A percentile compares a stretch with the other conserved stretches of the same genome.
These are phyloP conservation scores for Cottoperca gobio DNA, from an alignment of 2,797 vertebrate genomes.

Conservation along the genomic window DNA sequence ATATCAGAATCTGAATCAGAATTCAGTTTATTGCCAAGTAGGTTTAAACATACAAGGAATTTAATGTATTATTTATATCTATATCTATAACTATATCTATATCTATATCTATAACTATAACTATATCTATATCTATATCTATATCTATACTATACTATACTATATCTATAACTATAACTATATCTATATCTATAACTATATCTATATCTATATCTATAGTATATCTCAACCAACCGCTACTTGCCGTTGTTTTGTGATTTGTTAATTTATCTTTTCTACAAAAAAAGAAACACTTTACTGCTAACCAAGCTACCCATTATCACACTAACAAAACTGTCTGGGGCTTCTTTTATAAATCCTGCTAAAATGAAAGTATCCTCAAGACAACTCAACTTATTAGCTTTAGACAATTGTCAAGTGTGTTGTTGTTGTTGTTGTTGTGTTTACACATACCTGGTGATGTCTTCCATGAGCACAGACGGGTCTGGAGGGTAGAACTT, in stretches of 20 bases:
- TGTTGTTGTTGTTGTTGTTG: neutral
- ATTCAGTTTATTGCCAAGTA: too few relatives aligned
- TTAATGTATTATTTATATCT: too few relatives aligned
- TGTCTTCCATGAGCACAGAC: slow-evolving; percentile 96
- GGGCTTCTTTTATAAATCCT: neutral
- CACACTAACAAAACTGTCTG: neutral
- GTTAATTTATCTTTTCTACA: neutral
- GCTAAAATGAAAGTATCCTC: neutral
- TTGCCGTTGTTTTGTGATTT: neutral
- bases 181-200: too few relatives aligned
- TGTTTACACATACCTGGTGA: slow-evolving; percentile 90
- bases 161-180: too few relatives aligned
- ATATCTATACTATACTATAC: too few relatives aligned
- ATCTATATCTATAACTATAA: too few relatives aligned
- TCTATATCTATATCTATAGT: too few relatives aligned
- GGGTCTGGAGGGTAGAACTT: slow-evolving; percentile 99
- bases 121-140: too few relatives aligned
- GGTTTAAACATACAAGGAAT: too few relatives aligned
- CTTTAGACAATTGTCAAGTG: neutral
- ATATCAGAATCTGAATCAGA: too few relatives aligned
- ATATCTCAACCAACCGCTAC: too few relatives aligned
- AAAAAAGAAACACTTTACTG: neutral
- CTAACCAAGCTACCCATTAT: neutral
- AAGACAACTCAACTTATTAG: neutral
- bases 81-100: too few relatives aligned